Base-by-base conservation (phyloP, 2,797 vertebrate genomes). In the Coccyzus lansbergi region DNA sequence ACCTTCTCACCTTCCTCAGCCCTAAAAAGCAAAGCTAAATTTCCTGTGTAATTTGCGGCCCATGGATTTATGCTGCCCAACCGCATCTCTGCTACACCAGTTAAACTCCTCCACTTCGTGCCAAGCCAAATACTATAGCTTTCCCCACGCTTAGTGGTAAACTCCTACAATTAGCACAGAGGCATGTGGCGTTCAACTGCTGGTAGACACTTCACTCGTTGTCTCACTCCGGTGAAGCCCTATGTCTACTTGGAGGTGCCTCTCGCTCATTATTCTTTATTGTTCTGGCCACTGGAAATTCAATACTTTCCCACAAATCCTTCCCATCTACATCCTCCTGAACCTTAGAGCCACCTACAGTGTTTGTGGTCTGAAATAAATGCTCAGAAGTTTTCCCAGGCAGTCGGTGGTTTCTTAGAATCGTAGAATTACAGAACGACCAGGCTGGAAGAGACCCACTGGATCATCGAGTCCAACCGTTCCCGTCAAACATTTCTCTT, bases 1-100 rank as follows among this genome's bases (percentile, higher is more conserved):
- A 69, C 94, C 90, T 95, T 94, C 90, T 91, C 86, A 91, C 90
- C 94, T 96, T 81, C 93, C 93, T 82, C 55, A 33, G 75, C 76
- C 83, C 89, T 38, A 83, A 70, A 49, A 22, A 46, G 85, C 86
- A 95, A 90, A 88, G 72, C 86, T 76, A 81, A 94, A 95, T 93
- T 96, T 95, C 96, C 96, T 96, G 87, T 94, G 94, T 56, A 90
- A 79, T 94, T 94, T 96, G 95, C 82, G 94, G 93, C 69, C 86
- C 67, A 63, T 14, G 94, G 95, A 96, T 96, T 96, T 95, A 95
- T 93, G 36, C 74, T 71, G 77, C 83, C 72, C 83, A 76, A 48
- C 93, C 86, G 38, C 87, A 86, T 79, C 77, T 96, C 94, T 96
- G 92, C 65, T 95, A 44, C 19, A 90, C 94, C 88, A 86, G 85